phyloP scores from a whole-genome alignment of 2,888 invertebrate genomes.

The Torymus tubicola region DNA sequence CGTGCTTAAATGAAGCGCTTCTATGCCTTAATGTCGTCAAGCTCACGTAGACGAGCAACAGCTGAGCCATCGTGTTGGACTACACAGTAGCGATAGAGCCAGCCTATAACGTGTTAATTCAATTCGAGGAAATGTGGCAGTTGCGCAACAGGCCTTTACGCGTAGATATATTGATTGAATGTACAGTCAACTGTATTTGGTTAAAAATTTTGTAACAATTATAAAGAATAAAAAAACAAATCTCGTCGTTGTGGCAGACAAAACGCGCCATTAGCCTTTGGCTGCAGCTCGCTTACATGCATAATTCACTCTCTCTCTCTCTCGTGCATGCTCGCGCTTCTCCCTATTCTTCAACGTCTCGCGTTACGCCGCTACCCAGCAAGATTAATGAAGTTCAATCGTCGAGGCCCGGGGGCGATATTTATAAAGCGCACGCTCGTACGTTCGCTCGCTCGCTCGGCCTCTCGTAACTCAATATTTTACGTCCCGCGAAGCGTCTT shows the following conservation, averaged over 20 bases:
- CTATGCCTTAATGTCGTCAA: no score
- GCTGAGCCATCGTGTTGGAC: no score
- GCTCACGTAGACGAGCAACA: no score
- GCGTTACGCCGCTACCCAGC: background rate
- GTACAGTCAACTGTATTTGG: no score
- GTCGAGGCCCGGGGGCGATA: conserved; percentile 18
- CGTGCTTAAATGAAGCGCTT: no score
- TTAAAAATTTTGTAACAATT: no score
- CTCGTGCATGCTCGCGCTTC: background rate
- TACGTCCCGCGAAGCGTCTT: conserved; percentile 21
- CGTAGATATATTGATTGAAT: no score
- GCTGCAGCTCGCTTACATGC: background rate
- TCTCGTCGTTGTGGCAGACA: background rate
- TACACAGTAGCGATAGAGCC: no score
- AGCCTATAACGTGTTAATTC: no score
- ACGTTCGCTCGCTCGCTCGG: background rate
- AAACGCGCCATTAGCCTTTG: conserved; percentile 2
- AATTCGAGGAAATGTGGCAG: no score
- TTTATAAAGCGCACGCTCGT: conserved; percentile 31
- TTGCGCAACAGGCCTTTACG: no score
- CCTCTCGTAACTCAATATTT: conserved; percentile 42
- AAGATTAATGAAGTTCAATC: conserved; percentile 51
- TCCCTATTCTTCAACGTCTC: conserved; percentile 43
- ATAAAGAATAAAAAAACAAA: no score
- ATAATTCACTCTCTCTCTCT: conserved; percentile 41